These are phyloP conservation scores for Ganaspis sp. DNA, from an alignment of 1,140 invertebrate species.

Conservation along the genomic window DNA sequence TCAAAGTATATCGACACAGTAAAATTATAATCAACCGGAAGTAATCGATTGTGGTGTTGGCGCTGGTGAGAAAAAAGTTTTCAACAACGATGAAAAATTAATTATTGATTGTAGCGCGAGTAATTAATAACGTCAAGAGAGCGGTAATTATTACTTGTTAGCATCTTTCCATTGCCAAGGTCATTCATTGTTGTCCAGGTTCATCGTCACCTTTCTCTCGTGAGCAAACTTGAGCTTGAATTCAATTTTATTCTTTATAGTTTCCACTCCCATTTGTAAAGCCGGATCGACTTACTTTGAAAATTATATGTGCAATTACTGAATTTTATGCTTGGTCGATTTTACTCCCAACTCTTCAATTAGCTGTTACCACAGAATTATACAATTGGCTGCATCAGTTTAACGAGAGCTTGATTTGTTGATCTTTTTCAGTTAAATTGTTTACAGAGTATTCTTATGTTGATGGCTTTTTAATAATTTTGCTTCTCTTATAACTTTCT, in stretches of 20 bases:
- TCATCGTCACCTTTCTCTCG: constrained; percentile 36
- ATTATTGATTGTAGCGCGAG: constrained; percentile 15
- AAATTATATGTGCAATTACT: constrained; percentile 26
- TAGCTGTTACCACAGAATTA: not conserved
- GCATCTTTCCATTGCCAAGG: constrained; percentile 26
- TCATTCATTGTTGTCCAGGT: constrained; percentile 1
- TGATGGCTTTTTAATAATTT: too few species aligned
- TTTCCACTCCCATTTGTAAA: not conserved
- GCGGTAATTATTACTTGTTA: not conserved
- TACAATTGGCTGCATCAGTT: constrained; percentile 17
- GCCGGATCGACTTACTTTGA: constrained; percentile 10
- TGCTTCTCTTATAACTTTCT: too few species aligned
- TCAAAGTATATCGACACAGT: not conserved
- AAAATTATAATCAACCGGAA: not conserved
- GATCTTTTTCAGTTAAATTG: not conserved
- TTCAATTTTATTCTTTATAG: not conserved
- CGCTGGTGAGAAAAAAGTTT: not conserved
- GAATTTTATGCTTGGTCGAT: constrained; percentile 6
- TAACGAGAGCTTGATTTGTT: constrained; percentile 16
- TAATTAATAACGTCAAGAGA: not conserved
- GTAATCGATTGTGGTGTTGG: not conserved
- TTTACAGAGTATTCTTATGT: not conserved
- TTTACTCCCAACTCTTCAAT: constrained; percentile 1
- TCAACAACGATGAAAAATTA: not conserved
- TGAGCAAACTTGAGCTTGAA: not conserved